Evolutionary conservation across 2,113 vertebrate genomes (phyloP), one percentile per base, ranked within the genome.

Genomic region (Girardinichthys multiradiatus): DNA sequence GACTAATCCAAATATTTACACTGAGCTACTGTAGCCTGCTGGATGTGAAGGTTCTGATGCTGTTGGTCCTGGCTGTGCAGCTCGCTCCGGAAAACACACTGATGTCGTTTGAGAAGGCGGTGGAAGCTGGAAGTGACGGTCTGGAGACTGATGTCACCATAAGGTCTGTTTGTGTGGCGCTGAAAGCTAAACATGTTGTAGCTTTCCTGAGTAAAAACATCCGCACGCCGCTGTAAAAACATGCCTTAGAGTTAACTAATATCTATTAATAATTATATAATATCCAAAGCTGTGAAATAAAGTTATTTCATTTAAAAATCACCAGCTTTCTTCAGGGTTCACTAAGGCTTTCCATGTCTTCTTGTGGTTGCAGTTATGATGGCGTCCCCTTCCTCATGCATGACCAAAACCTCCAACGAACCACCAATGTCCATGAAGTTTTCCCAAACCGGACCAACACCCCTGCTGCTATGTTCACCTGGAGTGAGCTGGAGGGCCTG

Each of bases 381-480:
- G 93, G 90, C 0, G 80, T 98, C 28, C 97, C 97, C 54, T 99
- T 97, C 88, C 95, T 99, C 65, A 97, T 99, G 97, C 98, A 99
- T 14, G 98, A 99, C 54, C 54, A 31, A 65, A 95, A 92, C 19
- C 82, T 99, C 72, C 94, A 26, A 45, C 95, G 97, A 69, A 99
- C 97, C 67, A 99, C 98, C 33, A 92, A 99, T 60, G 57, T 97
- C 35, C 64, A 51, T 0, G 82, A 95, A 2, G 88, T 96, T 63
- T 93, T 89, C 64, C 96, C 97, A 27, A 88, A 92, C 15, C 80
- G 87, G 2, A 81, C 89, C 2, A 21, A 67, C 2, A 6, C 57
- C 4, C 81, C 82, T 0, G 86, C 95, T 0, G 87, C 93, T 0
- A 85, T 84, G 59, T 98, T 98, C 78, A 86, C 83, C 9, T 98